Evolutionary conservation across 2,888 invertebrate species (phyloP), one percentile per base, ranked within the genome.

Genomic region (Drosophila nr. perissopoda): DNA sequence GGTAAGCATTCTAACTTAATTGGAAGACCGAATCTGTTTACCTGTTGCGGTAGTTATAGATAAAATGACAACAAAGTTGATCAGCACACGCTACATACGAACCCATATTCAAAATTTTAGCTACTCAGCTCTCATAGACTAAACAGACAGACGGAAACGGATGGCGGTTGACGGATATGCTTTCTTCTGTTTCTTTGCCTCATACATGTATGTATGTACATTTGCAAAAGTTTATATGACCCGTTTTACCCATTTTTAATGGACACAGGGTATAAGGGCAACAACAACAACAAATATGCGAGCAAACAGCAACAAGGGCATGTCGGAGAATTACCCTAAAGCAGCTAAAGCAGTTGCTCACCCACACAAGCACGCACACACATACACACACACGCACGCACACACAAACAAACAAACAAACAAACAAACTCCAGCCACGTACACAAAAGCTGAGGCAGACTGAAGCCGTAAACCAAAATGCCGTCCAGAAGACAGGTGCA

Each of bases 401-500:
- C 36, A 33, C 67, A 48, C 57, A 5, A 63, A 66, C 65, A 57
- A 70, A 62, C 52, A 60, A 13, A 56, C 33, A 36, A 40, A 64
- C 18, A 29, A 25, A 70, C 40, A 34, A n/a, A 40, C 34, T 18
- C 33, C 18, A 40, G 57, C 38, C 76, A 79, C 80, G 72, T 76
- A 65, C 75, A 68, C 73, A 76, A 72, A 80, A 76, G 79, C 66
- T 53, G 68, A 63, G 60, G 60, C 72, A 73, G 81, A 72, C 78
- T 80, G 80, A 71, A 73, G 73, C 85, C 76, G 65, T 76, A 86
- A 81, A 80, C 76, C 82, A 84, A 83, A 79, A 74, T 75, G 75
- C 87, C 70, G 71, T 74, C 74, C 73, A 80, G 69, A 74, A 82
- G 89, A 88, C 85, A 86, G 89, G 82, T 87, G 88, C 87, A 90